phyloP scores from a whole-genome alignment of 2,797 vertebrate genomes.

The Bradypodion ventrale region DNA sequence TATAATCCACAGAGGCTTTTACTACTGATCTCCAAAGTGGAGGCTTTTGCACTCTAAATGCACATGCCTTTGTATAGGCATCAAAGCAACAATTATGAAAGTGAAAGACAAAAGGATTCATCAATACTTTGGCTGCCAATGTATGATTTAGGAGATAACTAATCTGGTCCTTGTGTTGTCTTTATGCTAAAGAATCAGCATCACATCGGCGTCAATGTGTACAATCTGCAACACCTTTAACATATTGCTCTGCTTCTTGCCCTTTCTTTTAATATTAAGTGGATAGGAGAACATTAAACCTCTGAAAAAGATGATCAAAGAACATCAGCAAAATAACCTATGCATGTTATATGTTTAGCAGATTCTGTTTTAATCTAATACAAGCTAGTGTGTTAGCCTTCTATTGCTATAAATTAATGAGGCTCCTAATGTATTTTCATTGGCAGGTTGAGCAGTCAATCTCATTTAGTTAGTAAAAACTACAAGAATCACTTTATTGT shows the following conservation, averaged over 20 bases:
- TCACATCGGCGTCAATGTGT: conserved; percentile 60
- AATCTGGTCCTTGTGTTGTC: conserved; percentile 34
- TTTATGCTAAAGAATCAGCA: conserved; percentile 70
- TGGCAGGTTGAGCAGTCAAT: conserved; percentile 79
- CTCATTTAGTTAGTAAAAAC: conserved; percentile 79
- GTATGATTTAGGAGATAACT: conserved; percentile 33
- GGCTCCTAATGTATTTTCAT: conserved; percentile 80
- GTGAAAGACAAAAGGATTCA: conserved; percentile 21
- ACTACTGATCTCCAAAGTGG: conserved; percentile 1
- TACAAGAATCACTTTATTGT: conserved; percentile 79
- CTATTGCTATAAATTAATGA: conserved; percentile 79
- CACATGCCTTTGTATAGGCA: conserved; percentile 23
- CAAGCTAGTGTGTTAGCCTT: conserved; percentile 68
- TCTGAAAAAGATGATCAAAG: conserved; percentile 40
- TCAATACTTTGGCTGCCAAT: neutral
- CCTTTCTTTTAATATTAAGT: conserved; percentile 53
- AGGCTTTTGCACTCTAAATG: conserved; percentile 26
- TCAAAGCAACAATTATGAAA: conserved; percentile 39
- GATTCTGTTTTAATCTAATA: conserved; percentile 73
- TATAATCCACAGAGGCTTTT: conserved; percentile 6
- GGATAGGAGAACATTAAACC: conserved; percentile 59
- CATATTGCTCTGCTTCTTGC: neutral
- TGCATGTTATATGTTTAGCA: conserved; percentile 65
- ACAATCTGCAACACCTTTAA: conserved; percentile 62
- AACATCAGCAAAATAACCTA: conserved; percentile 58